Conservation (phyloP, 2,113 vertebrate genomes). For the Setophaga coronata region DNA sequence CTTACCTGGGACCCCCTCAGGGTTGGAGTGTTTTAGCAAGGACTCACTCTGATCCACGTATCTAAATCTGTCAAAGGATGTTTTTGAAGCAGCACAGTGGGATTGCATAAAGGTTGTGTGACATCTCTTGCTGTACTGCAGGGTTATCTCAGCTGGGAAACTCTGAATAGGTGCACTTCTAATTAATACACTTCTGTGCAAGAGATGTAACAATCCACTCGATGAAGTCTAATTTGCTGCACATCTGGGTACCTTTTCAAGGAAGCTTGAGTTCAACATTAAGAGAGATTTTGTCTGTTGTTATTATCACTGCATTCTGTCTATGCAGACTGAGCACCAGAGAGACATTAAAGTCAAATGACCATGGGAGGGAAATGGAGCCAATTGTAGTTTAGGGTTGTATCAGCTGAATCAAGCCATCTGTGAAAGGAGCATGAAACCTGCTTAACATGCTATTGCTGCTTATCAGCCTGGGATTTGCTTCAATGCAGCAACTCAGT, state of each 20-base stretch:
- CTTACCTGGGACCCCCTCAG: background rate
- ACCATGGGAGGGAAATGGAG: background rate
- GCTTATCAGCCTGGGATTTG: conserved; percentile 36
- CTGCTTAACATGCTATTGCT: background rate
- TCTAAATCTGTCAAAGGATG: background rate
- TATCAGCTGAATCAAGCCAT: conserved; percentile 16
- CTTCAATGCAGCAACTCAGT: background rate
- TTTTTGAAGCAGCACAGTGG: background rate
- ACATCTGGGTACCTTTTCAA: background rate
- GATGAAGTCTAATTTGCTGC: background rate
- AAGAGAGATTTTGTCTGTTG: background rate
- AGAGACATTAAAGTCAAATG: background rate
- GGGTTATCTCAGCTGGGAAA: background rate
- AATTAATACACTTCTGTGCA: background rate
- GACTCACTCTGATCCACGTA: background rate
- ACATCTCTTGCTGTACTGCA: background rate
- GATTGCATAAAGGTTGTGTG: background rate
- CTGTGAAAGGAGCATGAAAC: background rate
- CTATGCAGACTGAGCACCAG: background rate
- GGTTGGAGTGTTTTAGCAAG: background rate
- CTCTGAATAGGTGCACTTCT: background rate
- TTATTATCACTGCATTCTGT: background rate
- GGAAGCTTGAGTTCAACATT: background rate
- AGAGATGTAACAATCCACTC: background rate
- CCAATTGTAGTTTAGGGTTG: background rate